phyloP scores from a whole-genome alignment of 2,113 vertebrate species.

The Origma solitaria region DNA sequence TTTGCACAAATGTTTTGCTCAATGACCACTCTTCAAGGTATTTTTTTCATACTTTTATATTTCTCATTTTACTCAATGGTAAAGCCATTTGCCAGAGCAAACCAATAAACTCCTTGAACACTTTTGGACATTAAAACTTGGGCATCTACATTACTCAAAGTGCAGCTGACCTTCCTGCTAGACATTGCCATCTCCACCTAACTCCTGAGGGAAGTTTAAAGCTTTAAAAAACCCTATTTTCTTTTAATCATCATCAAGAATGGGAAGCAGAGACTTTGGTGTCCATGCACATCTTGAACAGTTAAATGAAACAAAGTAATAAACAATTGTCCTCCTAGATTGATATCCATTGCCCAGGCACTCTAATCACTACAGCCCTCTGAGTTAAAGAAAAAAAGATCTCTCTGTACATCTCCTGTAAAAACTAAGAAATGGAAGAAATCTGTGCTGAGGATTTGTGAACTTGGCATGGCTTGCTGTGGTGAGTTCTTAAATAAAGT shows the following conservation, averaged over 20 bases:
- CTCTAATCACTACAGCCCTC: background rate
- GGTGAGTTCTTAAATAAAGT: background rate
- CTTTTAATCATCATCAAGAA: background rate
- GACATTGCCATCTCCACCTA: background rate
- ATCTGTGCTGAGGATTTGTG: background rate
- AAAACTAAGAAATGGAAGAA: background rate
- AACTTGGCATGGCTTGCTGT: background rate
- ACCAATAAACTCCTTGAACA: background rate
- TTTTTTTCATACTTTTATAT: background rate
- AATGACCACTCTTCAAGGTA: no score
- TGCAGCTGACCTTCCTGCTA: background rate
- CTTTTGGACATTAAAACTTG: background rate
- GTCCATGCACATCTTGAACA: background rate
- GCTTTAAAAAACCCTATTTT: background rate
- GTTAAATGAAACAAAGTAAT: background rate
- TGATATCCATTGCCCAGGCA: fast-evolving
- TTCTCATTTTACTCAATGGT: background rate
- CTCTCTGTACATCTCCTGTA: background rate
- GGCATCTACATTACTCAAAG: background rate
- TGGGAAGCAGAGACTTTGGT: background rate
- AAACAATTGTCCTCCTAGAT: background rate
- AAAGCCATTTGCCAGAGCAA: background rate
- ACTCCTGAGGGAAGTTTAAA: background rate
- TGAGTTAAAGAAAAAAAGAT: background rate
- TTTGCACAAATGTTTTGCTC: background rate